Evolutionary conservation across 2,888 invertebrate species (phyloP).

Genomic region (Chouioia cunea): DNA sequence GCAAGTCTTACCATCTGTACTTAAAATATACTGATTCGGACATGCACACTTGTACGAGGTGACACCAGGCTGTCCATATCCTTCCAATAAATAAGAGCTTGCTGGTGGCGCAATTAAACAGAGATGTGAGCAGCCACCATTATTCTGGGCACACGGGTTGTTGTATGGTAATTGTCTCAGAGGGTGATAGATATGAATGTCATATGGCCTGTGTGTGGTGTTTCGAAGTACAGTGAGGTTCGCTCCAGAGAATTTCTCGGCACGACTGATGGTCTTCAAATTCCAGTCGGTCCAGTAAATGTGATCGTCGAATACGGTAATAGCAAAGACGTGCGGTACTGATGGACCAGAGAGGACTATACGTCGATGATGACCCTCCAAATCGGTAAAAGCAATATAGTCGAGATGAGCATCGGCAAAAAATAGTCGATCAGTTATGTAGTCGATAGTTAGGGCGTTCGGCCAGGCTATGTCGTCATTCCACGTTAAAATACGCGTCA

Average conservation of each 20-base stretch:
- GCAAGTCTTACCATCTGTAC: slow-evolving; percentile 87
- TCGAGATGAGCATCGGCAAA: slow-evolving; percentile 99
- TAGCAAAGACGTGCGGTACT: slow-evolving; percentile 96
- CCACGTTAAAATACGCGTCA: slow-evolving; percentile 89
- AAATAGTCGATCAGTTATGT: slow-evolving; percentile 93
- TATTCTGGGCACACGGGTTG: slow-evolving; percentile 92
- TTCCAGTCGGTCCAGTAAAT: slow-evolving; percentile 99
- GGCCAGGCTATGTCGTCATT: slow-evolving; percentile 98
- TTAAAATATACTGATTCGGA: slow-evolving; percentile 92
- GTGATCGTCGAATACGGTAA: slow-evolving; percentile 93
- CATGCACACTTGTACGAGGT: slow-evolving; percentile 90
- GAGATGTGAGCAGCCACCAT: slow-evolving; percentile 96
- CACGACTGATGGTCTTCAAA: slow-evolving; percentile 88
- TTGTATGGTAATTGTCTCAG: slow-evolving; percentile 85
- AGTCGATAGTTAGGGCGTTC: slow-evolving; percentile 96
- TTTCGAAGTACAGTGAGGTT: slow-evolving; percentile 83
- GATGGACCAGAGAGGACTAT: slow-evolving; percentile 82
- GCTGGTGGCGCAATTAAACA: slow-evolving; percentile 91
- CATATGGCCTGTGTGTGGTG: slow-evolving; percentile 95
- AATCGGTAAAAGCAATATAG: slow-evolving; percentile 94
- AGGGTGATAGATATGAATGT: slow-evolving; percentile 92
- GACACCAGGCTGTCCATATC: slow-evolving; percentile 84
- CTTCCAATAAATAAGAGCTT: slow-evolving; percentile 82
- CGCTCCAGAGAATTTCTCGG: slow-evolving; percentile 91
- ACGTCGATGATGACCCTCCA: slow-evolving; percentile 90